Percentiles rank a stretch among this genome's conserved stretches.
Conservation (phyloP, 2,797 vertebrate species). For the Pachyuromys duprasi region DNA sequence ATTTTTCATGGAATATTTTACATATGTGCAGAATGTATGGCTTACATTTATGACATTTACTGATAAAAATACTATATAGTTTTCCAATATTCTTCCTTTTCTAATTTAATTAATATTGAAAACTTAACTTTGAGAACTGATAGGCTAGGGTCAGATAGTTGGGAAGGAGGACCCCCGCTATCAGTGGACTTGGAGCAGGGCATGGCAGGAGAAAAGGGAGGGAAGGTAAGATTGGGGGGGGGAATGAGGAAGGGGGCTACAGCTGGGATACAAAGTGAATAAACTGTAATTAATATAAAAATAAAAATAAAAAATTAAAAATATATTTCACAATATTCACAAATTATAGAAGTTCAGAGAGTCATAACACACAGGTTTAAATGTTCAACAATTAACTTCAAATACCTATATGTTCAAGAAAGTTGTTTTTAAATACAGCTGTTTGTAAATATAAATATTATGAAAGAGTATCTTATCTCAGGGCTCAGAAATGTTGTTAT, state of each 20-base stretch:
- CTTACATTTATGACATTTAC: not conserved
- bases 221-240: too few species aligned
- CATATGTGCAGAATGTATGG: not conserved
- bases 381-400: constrained; percentile 2
- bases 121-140: not conserved
- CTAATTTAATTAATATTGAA: not conserved
- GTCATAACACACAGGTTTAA: not conserved
- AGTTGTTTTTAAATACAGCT: not conserved
- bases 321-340: not conserved
- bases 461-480: not conserved
- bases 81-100: not conserved
- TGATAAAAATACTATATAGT: not conserved
- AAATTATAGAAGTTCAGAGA: not conserved
- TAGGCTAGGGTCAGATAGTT: too few species aligned
- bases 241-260: too few species aligned
- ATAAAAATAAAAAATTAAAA: not conserved
- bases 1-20: not conserved
- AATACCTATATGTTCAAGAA: not conserved
- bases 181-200: too few species aligned
- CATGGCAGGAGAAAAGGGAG: too few species aligned
- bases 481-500: not conserved
- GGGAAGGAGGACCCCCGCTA: too few species aligned
- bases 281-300: too few species aligned
- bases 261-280: too few species aligned
- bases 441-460: not conserved